Conservation (phyloP, 1,140 invertebrate genomes). For the Zeugodacus cucurbitae region DNA sequence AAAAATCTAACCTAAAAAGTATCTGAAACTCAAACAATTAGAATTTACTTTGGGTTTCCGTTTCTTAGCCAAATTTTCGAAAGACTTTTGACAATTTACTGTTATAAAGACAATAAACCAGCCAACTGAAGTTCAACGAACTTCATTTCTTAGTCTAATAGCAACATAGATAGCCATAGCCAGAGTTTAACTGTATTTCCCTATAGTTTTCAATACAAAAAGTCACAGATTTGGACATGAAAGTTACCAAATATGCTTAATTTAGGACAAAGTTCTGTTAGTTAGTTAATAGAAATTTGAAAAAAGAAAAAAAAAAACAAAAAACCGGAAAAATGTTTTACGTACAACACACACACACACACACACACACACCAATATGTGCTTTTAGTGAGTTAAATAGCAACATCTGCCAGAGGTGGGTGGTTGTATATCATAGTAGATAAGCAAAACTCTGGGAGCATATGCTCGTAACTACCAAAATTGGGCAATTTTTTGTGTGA, state of each 20-base stretch:
- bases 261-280: constrained; percentile 19
- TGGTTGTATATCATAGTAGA: background rate
- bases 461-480: constrained; percentile 11
- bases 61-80: too few relatives aligned
- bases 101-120: too few relatives aligned
- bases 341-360: background rate
- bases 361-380: background rate
- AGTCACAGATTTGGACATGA: background rate
- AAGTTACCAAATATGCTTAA: constrained; percentile 17
- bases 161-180: background rate
- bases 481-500: background rate
- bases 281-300: background rate
- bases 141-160: background rate
- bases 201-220: background rate
- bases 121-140: background rate
- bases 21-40: too few relatives aligned
- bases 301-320: background rate
- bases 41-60: too few relatives aligned
- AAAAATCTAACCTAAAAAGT: too few relatives aligned
- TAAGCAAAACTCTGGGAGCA: background rate
- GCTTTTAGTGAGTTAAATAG: background rate
- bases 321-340: background rate
- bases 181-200: background rate
- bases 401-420: background rate
- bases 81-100: too few relatives aligned